Conservation (phyloP, 2,888 invertebrate species). For the Corythucha ciliata region DNA sequence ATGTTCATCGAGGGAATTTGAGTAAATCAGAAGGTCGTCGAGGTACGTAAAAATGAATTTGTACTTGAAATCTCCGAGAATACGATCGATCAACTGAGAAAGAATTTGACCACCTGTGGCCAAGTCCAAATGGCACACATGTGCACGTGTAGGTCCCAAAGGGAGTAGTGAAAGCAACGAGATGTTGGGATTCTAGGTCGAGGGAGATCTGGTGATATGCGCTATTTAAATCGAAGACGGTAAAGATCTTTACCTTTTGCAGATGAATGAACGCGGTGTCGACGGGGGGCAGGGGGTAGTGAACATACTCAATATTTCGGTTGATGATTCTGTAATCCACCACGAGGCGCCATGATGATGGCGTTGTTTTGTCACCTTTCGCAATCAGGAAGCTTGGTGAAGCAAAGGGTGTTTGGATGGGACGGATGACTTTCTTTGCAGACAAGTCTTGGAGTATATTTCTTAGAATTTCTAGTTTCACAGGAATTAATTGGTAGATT, state of each 20-base stretch:
- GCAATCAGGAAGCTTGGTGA: background rate
- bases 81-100: slow-evolving; percentile 22
- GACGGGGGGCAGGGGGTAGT: slow-evolving; percentile 4
- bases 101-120: background rate
- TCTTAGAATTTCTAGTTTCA: too few relatives aligned
- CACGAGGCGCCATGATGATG: too few relatives aligned
- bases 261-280: slow-evolving; percentile 14
- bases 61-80: slow-evolving; percentile 24
- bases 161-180: slow-evolving; percentile 17
- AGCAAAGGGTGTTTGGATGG: background rate
- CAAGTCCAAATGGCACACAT: background rate
- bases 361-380: background rate
- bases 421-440: background rate
- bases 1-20: slow-evolving; percentile 18
- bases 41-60: slow-evolving; percentile 26
- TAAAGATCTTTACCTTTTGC: slow-evolving; percentile 20
- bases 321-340: slow-evolving; percentile 27
- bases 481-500: too few relatives aligned
- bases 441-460: background rate
- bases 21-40: slow-evolving; percentile 24
- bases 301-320: background rate
- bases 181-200: background rate
- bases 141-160: background rate
- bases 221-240: slow-evolving; percentile 16
- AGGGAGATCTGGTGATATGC: slow-evolving; percentile 23